Evolutionary conservation across 2,113 vertebrate genomes (phyloP).

Genomic region (Delphinapterus leucas): DNA sequence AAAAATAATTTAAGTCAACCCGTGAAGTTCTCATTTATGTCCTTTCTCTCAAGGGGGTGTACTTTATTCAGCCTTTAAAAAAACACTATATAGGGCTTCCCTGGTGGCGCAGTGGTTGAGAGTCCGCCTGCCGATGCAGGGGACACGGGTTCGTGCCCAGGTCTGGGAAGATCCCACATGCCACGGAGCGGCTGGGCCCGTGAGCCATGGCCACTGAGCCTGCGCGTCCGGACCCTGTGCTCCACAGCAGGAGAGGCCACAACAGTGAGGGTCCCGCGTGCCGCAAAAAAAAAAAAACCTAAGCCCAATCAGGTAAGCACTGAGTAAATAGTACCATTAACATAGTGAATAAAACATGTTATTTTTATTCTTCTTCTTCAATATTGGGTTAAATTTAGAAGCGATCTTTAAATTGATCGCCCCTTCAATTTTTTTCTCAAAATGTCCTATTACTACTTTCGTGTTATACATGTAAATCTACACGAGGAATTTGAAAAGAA

Average conservation of each 20-base stretch:
- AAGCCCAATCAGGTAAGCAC: background rate
- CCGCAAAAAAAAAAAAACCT: background rate
- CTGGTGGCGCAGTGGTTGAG: too few relatives aligned
- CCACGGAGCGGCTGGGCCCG: too few relatives aligned
- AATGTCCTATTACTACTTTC: background rate
- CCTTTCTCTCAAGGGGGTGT: background rate
- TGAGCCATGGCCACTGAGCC: too few relatives aligned
- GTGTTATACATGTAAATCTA: background rate
- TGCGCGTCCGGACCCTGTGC: too few relatives aligned
- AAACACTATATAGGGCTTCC: background rate
- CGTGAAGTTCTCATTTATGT: background rate
- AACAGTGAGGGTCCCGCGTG: too few relatives aligned
- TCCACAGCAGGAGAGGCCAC: too few relatives aligned
- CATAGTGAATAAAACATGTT: background rate
- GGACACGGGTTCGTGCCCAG: too few relatives aligned
- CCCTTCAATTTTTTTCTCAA: background rate
- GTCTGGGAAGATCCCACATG: too few relatives aligned
- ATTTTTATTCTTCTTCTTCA: background rate
- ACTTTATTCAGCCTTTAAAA: background rate
- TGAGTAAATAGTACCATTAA: background rate
- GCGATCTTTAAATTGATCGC: background rate
- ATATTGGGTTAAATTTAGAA: background rate
- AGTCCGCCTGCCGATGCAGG: too few relatives aligned
- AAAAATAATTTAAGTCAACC: slow-evolving; percentile 1
- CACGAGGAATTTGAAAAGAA: background rate